phyloP scores from a whole-genome alignment of 2,113 vertebrate genomes.

The Eclectus roratus region DNA sequence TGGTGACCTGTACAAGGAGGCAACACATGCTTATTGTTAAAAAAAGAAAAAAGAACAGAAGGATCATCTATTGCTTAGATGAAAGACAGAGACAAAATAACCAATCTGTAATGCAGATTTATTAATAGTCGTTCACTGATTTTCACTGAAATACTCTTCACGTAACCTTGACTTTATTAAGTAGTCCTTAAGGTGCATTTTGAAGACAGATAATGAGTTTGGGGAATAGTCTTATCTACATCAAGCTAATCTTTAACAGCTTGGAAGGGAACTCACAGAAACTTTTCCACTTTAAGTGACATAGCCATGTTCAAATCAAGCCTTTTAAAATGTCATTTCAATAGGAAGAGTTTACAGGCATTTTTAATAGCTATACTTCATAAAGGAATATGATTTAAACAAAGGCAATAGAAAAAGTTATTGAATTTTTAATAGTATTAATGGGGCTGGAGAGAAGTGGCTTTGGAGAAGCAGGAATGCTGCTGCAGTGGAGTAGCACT shows the following conservation, averaged over 20 bases:
- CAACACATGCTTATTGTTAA: slow-evolving; percentile 43
- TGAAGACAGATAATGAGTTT: slow-evolving; percentile 83
- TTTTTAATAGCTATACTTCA: slow-evolving; percentile 65
- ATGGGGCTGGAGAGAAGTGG: slow-evolving; percentile 40
- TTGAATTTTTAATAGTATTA: slow-evolving; percentile 54
- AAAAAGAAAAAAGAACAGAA: neutral
- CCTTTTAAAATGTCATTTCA: slow-evolving; percentile 73
- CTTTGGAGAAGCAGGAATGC: slow-evolving; percentile 46
- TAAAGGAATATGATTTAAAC: slow-evolving; percentile 68
- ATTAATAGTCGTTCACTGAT: slow-evolving; percentile 80
- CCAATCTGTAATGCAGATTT: slow-evolving; percentile 75
- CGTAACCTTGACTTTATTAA: slow-evolving; percentile 84
- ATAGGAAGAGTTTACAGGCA: slow-evolving; percentile 66
- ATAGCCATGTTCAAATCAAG: slow-evolving; percentile 68
- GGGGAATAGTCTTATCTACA: slow-evolving; percentile 81
- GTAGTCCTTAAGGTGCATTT: slow-evolving; percentile 84
- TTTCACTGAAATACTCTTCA: slow-evolving; percentile 80
- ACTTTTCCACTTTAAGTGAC: slow-evolving; percentile 78
- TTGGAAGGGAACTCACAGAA: slow-evolving; percentile 72
- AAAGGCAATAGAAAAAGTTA: slow-evolving; percentile 43
- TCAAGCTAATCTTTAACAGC: slow-evolving; percentile 84
- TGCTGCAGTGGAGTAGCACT: slow-evolving; percentile 42
- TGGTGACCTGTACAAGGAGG: slow-evolving; percentile 24
- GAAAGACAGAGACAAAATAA: slow-evolving; percentile 75
- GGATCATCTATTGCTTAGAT: slow-evolving; percentile 47